Percentiles rank a stretch among this genome's conserved stretches.
phyloP scores from a whole-genome alignment of 2,888 invertebrate species.

The Prenolepis imparis region DNA sequence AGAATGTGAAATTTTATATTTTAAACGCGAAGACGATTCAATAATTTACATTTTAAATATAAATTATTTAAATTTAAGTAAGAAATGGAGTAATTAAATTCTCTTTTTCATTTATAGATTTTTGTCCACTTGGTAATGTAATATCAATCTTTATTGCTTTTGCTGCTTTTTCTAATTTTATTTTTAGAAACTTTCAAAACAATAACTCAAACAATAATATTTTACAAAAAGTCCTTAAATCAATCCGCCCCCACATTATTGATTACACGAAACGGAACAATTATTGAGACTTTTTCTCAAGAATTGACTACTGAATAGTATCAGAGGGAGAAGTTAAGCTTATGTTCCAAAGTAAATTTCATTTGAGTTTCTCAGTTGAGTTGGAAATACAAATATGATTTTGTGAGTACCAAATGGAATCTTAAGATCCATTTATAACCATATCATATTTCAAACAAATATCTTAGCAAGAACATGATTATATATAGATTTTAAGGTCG shows the following conservation, averaged over 20 bases:
- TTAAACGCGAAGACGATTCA: not conserved
- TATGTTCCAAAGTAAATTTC: not conserved
- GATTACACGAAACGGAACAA: not conserved
- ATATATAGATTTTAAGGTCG: not conserved
- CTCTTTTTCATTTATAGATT: constrained; percentile 17
- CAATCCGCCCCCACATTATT: not conserved
- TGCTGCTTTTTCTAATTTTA: not conserved
- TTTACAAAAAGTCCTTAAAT: not conserved
- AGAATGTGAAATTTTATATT: not conserved
- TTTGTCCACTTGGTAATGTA: not conserved
- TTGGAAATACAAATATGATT: not conserved
- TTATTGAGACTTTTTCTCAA: not conserved
- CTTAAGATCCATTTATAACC: not conserved
- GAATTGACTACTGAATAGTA: not conserved
- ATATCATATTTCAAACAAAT: not conserved
- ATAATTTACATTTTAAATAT: not conserved
- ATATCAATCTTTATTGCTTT: not conserved
- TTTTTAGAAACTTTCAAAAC: not conserved
- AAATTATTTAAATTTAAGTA: not conserved
- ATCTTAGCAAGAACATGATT: not conserved
- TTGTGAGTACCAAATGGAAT: not conserved
- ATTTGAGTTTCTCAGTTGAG: not conserved
- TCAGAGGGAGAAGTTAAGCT: not conserved
- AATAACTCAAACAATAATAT: not conserved
- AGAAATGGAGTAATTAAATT: constrained; percentile 12